Percentiles rank a stretch among this genome's conserved stretches.
These are phyloP conservation scores for Cochlearius cochlearius DNA, from an alignment of 2,113 vertebrate species.

Conservation along the genomic window DNA sequence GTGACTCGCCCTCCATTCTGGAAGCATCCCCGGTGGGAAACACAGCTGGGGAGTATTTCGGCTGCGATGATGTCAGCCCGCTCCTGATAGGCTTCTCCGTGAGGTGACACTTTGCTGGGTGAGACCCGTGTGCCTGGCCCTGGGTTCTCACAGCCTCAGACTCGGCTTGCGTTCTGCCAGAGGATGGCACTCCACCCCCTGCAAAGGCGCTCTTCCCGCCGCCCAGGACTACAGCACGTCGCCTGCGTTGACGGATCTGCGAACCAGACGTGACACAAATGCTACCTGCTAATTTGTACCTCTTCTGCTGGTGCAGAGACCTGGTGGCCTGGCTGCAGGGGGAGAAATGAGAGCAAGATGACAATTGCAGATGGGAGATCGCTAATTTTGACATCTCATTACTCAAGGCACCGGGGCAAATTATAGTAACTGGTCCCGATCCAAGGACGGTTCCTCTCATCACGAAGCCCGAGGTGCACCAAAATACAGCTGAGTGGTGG, in stretches of 20 bases:
- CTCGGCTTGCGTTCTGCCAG: slow-evolving; percentile 5
- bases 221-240: neutral
- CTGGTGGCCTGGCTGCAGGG: neutral
- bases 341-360: neutral
- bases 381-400: neutral
- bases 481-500: neutral
- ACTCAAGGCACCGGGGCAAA: neutral
- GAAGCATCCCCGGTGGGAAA: slow-evolving; percentile 51
- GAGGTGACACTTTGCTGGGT: slow-evolving; percentile 29
- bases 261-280: neutral
- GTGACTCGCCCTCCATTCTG: slow-evolving; percentile 33
- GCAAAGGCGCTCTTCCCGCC: neutral
- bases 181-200: slow-evolving; percentile 41
- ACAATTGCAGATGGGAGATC: neutral
- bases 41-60: slow-evolving; percentile 64
- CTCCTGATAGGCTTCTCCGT: slow-evolving; percentile 56
- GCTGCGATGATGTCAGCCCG: slow-evolving; percentile 62
- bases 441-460: neutral
- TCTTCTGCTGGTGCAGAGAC: neutral
- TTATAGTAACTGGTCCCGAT: neutral
- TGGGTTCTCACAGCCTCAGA: neutral
- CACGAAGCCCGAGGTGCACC: neutral
- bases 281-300: slow-evolving; percentile 18
- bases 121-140: neutral
- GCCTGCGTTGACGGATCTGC: neutral